phyloP scores from a whole-genome alignment of 2,797 vertebrate species.

The Phalloptychus januarius region DNA sequence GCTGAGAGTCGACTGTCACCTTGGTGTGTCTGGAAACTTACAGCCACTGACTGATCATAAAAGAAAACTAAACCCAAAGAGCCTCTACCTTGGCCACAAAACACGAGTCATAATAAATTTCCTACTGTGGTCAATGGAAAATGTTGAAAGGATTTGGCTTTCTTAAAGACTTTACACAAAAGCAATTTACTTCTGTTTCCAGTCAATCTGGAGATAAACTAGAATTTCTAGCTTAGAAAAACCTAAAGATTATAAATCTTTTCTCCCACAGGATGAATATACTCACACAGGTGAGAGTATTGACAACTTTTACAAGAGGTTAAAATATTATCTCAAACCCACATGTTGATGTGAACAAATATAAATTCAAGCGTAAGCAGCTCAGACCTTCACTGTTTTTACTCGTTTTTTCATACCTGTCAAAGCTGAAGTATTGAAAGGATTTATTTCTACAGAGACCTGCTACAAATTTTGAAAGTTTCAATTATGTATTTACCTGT shows the following conservation, averaged over 20 bases:
- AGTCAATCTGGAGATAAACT: conserved; percentile 59
- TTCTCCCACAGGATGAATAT: conserved; percentile 33
- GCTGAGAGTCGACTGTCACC: conserved; percentile 5
- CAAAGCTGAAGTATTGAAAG: conserved; percentile 1
- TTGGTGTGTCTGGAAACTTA: conserved; percentile 5
- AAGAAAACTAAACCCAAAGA: conserved; percentile 51
- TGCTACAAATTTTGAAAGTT: conserved; percentile 41
- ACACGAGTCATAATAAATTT: conserved; percentile 48
- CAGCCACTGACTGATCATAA: conserved; percentile 35
- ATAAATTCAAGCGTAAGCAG: conserved; percentile 1
- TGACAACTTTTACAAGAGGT: conserved; percentile 8
- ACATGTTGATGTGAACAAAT: conserved; percentile 5
- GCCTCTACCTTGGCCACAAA: conserved; percentile 39
- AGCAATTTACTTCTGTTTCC: conserved; percentile 68
- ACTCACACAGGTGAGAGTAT: background rate
- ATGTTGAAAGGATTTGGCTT: conserved; percentile 62
- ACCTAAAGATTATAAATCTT: conserved; percentile 45
- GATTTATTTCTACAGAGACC: conserved; percentile 39
- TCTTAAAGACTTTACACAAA: conserved; percentile 66
- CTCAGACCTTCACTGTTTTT: background rate
- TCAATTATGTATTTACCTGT: conserved; percentile 62
- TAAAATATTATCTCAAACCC: conserved; percentile 12
- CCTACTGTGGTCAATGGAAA: conserved; percentile 55
- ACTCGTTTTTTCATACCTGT: conserved; percentile 7
- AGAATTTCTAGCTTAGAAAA: conserved; percentile 42